Evolutionary conservation across 2,888 invertebrate species (phyloP).

Genomic region (Trissolcus brochymenae): DNA sequence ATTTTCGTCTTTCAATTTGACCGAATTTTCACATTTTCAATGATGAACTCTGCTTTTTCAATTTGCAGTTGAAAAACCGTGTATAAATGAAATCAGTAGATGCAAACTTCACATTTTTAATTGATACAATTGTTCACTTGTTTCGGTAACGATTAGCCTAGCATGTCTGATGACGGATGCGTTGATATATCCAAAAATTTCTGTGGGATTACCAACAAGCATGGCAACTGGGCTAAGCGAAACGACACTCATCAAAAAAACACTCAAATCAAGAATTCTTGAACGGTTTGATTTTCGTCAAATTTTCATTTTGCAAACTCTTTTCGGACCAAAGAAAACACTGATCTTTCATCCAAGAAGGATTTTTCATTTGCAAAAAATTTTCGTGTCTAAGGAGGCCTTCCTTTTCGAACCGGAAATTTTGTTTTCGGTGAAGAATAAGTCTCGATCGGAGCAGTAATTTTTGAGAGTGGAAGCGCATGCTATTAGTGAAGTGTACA

Average conservation of each 20-base stretch:
- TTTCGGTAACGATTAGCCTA: slow-evolving; percentile 40
- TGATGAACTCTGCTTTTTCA: neutral
- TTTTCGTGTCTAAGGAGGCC: too few relatives aligned
- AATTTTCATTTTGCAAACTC: too few relatives aligned
- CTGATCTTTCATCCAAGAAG: too few relatives aligned
- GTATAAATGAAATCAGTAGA: neutral
- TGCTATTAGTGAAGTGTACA: slow-evolving; percentile 78
- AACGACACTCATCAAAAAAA: slow-evolving; percentile 5
- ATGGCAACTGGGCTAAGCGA: slow-evolving; percentile 45
- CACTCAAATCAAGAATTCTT: too few relatives aligned
- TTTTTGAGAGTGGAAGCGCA: slow-evolving; percentile 61
- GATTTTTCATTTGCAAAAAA: too few relatives aligned
- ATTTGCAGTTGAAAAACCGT: neutral
- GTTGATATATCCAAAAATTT: slow-evolving; percentile 30
- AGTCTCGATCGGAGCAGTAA: too few relatives aligned
- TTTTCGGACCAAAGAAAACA: too few relatives aligned
- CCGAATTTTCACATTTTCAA: neutral
- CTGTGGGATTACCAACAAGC: slow-evolving; percentile 39
- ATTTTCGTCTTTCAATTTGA: neutral
- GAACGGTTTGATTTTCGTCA: too few relatives aligned
- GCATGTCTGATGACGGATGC: slow-evolving; percentile 23
- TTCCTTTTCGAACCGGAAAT: too few relatives aligned
- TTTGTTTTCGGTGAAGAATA: too few relatives aligned
- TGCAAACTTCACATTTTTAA: neutral
- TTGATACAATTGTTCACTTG: slow-evolving; percentile 15